These are phyloP conservation scores for Epirrhoe tristata DNA, from an alignment of 2,888 invertebrate genomes.

Conservation along the genomic window DNA sequence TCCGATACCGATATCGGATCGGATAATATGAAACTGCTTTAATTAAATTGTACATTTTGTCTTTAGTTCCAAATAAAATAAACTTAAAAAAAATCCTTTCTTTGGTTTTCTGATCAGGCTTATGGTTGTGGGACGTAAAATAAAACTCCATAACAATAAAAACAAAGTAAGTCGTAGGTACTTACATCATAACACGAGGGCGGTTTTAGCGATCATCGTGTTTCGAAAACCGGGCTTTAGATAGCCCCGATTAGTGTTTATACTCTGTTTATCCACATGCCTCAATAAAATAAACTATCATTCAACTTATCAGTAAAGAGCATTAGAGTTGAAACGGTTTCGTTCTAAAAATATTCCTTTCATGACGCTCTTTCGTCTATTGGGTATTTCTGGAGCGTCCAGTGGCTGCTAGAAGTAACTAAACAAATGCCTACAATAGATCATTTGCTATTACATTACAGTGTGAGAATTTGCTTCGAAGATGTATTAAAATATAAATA, in stretches of 20 bases:
- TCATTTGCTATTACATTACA: background rate
- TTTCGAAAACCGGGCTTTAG: background rate
- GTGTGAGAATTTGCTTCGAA: background rate
- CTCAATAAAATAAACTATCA: slow-evolving; percentile 29
- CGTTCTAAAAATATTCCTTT: slow-evolving; percentile 27
- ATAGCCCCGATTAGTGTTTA: slow-evolving; percentile 5
- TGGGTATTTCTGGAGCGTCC: background rate
- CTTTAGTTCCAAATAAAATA: too few relatives aligned
- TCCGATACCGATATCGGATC: too few relatives aligned
- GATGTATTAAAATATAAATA: background rate
- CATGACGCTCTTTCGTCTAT: slow-evolving; percentile 11
- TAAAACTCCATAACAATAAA: background rate
- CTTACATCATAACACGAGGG: background rate
- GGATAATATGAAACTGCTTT: too few relatives aligned
- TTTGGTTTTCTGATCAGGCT: background rate
- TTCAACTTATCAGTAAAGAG: slow-evolving; percentile 34
- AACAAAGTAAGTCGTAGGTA: background rate
- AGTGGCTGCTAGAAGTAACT: background rate
- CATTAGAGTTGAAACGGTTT: slow-evolving; percentile 25
- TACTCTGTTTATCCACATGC: slow-evolving; percentile 17
- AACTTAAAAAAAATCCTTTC: too few relatives aligned
- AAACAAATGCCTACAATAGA: background rate
- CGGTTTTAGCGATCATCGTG: background rate
- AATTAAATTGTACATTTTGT: too few relatives aligned
- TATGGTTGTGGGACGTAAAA: background rate